phyloP scores from a whole-genome alignment of 1,140 invertebrate species.

The Cardiocondyla obscurior region DNA sequence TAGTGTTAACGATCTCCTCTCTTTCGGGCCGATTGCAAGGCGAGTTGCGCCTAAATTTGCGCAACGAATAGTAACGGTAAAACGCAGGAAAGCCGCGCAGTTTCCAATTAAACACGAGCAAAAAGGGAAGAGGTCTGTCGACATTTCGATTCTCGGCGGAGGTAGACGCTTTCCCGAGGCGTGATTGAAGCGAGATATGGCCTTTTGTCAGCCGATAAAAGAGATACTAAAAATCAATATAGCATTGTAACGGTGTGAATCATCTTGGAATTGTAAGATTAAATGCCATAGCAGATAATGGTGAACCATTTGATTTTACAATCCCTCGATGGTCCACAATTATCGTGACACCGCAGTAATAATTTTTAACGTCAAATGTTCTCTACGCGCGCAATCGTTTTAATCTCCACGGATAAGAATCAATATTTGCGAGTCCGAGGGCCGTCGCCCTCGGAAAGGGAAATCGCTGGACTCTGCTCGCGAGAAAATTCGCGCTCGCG shows the following conservation, averaged over 20 bases:
- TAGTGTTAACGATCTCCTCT: background rate
- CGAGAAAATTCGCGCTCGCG: slow-evolving; percentile 9
- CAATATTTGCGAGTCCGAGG: too few relatives aligned
- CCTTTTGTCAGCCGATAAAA: too few relatives aligned
- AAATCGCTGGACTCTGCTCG: slow-evolving; percentile 1
- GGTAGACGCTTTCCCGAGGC: background rate
- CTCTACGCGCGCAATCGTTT: too few relatives aligned
- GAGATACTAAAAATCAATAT: too few relatives aligned
- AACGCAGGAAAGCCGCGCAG: background rate
- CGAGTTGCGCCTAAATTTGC: background rate
- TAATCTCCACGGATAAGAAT: too few relatives aligned
- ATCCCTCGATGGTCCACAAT: too few relatives aligned
- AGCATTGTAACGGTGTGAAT: too few relatives aligned
- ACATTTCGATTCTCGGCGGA: background rate
- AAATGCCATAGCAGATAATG: too few relatives aligned
- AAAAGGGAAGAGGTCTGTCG: slow-evolving; percentile 1
- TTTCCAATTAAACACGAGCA: background rate
- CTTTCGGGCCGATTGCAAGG: background rate
- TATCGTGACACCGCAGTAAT: too few relatives aligned
- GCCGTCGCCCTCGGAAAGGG: background rate
- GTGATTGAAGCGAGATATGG: background rate
- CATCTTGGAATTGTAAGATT: too few relatives aligned
- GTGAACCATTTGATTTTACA: too few relatives aligned
- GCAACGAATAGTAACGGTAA: background rate
- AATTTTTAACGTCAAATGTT: too few relatives aligned